A percentile compares a stretch with the other conserved stretches of the same genome.
These are phyloP conservation scores for Coilia nasus DNA, from an alignment of 2,797 vertebrate species.

Conservation along the genomic window DNA sequence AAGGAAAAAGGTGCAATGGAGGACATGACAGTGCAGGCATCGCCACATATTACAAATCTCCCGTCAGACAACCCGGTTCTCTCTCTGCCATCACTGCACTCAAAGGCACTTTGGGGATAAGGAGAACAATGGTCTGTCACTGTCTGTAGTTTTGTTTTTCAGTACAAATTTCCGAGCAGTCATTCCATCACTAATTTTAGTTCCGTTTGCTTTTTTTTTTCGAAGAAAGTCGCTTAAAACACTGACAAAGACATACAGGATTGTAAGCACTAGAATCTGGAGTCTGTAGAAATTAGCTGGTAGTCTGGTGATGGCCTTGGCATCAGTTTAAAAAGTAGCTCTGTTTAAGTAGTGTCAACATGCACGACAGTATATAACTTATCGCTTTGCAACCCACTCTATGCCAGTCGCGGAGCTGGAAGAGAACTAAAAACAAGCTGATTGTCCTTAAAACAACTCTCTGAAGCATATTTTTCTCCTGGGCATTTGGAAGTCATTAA, in stretches of 20 bases:
- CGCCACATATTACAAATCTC: background rate
- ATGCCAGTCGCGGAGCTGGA: background rate
- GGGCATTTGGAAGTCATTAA: background rate
- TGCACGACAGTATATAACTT: background rate
- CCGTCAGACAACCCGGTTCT: background rate
- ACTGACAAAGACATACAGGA: background rate
- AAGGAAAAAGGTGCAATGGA: background rate
- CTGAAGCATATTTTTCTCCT: background rate
- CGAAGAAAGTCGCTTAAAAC: background rate
- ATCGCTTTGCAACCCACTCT: background rate
- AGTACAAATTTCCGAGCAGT: background rate
- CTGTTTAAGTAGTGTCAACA: background rate
- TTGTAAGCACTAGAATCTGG: background rate
- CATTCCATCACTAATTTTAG: background rate
- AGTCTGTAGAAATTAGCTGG: background rate
- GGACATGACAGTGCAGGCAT: background rate
- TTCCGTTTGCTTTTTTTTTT: background rate
- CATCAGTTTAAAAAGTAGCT: background rate
- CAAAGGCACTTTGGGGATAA: background rate
- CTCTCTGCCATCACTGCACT: background rate
- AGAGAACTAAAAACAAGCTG: background rate
- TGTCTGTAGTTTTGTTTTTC: background rate
- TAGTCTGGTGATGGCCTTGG: background rate
- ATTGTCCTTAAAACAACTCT: slow-evolving; percentile 13
- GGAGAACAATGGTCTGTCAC: background rate